phyloP scores from a whole-genome alignment of 2,113 vertebrate species.

The Alligator mississippiensis region DNA sequence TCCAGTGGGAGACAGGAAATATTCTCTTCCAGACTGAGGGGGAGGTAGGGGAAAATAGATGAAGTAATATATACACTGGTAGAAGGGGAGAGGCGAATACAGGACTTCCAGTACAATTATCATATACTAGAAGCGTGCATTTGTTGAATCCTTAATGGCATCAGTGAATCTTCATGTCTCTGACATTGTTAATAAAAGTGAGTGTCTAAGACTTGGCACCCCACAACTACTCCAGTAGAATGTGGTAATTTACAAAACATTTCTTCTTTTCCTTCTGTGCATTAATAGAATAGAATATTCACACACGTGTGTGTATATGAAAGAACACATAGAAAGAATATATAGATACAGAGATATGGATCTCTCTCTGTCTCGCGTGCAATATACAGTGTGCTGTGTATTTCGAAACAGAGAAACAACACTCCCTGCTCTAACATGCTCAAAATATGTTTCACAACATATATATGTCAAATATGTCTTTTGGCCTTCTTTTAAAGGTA shows the following conservation, averaged over 20 bases:
- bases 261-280: background rate
- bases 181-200: background rate
- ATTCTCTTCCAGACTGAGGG: constrained; percentile 19
- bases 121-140: background rate
- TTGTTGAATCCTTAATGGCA: background rate
- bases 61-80: constrained; percentile 8
- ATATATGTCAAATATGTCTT: background rate
- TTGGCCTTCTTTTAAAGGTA: background rate
- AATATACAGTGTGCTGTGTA: no score
- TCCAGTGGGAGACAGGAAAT: constrained; percentile 54
- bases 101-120: background rate
- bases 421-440: no score
- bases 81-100: background rate
- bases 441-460: background rate
- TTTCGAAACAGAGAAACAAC: no score
- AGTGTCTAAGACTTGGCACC: background rate
- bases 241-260: background rate
- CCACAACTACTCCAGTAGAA: background rate
- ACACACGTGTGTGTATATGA: no score
- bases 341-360: no score
- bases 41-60: constrained; percentile 3
- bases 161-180: background rate
- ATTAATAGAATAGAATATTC: no score
- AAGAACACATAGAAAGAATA: no score
- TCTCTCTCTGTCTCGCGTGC: no score